Evolutionary conservation across 2,113 vertebrate genomes (phyloP).

Genomic region (Toxotes jaculatrix): DNA sequence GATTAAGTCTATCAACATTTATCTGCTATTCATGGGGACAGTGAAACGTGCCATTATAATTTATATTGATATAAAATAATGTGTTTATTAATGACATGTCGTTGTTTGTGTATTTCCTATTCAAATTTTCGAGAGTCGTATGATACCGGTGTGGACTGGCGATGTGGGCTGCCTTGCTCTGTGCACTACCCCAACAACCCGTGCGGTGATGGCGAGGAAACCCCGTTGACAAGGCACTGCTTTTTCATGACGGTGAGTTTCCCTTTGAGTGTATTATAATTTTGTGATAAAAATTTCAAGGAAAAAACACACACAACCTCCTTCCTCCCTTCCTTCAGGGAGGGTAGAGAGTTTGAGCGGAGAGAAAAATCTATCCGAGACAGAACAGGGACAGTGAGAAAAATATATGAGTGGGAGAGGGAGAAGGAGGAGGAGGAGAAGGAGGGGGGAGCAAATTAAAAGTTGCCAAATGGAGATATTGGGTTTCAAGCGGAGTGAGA

Average conservation of each 20-base stretch:
- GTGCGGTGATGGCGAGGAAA: constrained; percentile 99
- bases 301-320: constrained; percentile 97
- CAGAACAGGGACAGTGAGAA: constrained; percentile 88
- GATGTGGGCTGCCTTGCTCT: constrained; percentile 73
- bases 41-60: neutral
- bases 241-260: constrained; percentile 99
- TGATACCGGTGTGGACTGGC: constrained; percentile 29
- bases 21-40: neutral
- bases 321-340: constrained; percentile 95
- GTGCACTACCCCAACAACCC: constrained; percentile 90
- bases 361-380: constrained; percentile 92
- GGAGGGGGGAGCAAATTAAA: constrained; percentile 98
- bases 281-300: constrained; percentile 99
- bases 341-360: constrained; percentile 91
- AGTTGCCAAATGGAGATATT: constrained; percentile 99
- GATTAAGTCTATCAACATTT: constrained; percentile 50
- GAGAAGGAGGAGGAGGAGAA: constrained; percentile 83
- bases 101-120: neutral
- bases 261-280: constrained; percentile 99
- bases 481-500: constrained; percentile 97
- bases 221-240: constrained; percentile 99
- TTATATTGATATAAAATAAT: neutral
- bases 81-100: neutral
- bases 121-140: constrained; percentile 16
- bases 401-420: constrained; percentile 93